Base-by-base conservation (phyloP, 2,888 invertebrate genomes). In the Ectropis crepuscularia region DNA sequence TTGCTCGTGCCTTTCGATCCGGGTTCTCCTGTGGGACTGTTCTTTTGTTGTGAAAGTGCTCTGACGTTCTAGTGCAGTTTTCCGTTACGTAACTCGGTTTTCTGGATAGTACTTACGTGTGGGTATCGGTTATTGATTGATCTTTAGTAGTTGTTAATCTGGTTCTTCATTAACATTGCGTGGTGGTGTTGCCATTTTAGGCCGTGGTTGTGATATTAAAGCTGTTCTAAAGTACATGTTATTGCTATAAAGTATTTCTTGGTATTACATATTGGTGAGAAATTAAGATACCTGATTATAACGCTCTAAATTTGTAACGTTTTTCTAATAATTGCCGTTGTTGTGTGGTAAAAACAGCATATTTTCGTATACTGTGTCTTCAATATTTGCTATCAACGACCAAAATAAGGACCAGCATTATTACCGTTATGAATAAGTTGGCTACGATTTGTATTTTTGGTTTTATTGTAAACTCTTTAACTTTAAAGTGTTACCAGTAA, bases 31-130 rank as follows among this genome's bases (percentile, higher is more conserved):
- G 85, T 86, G 85, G 76, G 67, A 73, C 74, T 73, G 74, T 74
- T 72, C 66, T 77, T 76, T 66, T 71, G 74, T 81, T 82, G 87
- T 88, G 87, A 80, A 79, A 86, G 88, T 89, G 88, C 65, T 72
- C 51, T 66, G 51, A 68, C 65, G 68, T 74, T 70, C 63, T 63
- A 72, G 81, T 84, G 83, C 70, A 74, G 59, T 72, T 70, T 55
- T 53, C 59, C 70, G 73, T 79, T 79, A 75, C 72, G 73, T 79
- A 79, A 78, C 57, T 41, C 10, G 49, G 11, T 49, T 51, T 51
- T 51, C 41, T 50, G 50, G 50, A 50, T 12, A 50, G 41, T 36
- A 36, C 6, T 11, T 49, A 37, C 36, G 28, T 10, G 54, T 63
- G 59, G 57, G 67, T 74, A 67, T 59, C 59, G 45, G 61, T 58